Percentiles rank a stretch among this genome's conserved stretches.
Evolutionary conservation across 2,797 vertebrate genomes (phyloP).

Genomic region (Alca torda): DNA sequence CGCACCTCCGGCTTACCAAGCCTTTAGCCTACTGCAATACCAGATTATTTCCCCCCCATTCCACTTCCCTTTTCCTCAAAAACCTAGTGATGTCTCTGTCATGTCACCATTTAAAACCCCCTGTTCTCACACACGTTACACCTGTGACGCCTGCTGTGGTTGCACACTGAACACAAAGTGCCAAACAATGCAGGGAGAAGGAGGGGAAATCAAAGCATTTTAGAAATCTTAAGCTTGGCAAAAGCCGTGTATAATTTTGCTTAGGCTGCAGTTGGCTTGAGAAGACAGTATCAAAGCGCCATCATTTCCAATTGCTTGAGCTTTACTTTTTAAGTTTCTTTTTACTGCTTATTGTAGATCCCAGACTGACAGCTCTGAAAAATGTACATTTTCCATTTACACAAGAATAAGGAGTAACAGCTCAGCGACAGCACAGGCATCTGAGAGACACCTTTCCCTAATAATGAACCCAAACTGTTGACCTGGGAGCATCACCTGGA

Average conservation of each 20-base stretch:
- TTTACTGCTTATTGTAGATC: slow-evolving; percentile 11
- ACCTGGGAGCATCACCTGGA: background rate
- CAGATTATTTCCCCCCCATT: background rate
- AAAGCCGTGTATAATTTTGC: background rate
- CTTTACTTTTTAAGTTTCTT: slow-evolving; percentile 12
- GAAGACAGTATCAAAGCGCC: background rate
- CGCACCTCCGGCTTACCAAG: background rate
- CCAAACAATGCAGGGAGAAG: slow-evolving; percentile 1
- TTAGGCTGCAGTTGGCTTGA: slow-evolving; percentile 24
- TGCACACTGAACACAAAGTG: background rate
- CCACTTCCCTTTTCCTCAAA: background rate
- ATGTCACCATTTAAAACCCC: background rate
- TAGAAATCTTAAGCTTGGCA: background rate
- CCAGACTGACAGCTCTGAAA: slow-evolving; percentile 10
- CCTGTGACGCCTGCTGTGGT: background rate
- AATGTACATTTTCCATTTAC: background rate
- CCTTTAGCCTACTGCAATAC: background rate
- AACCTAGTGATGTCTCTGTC: background rate
- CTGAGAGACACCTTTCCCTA: background rate
- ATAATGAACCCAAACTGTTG: background rate
- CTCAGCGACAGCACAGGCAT: background rate
- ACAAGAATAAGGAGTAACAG: background rate
- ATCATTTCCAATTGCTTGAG: background rate
- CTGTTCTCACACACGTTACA: background rate
- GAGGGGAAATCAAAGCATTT: background rate